Evolutionary conservation across 23 tunicate genomes (phyloP).

Genomic region (Ciona savignyi): DNA sequence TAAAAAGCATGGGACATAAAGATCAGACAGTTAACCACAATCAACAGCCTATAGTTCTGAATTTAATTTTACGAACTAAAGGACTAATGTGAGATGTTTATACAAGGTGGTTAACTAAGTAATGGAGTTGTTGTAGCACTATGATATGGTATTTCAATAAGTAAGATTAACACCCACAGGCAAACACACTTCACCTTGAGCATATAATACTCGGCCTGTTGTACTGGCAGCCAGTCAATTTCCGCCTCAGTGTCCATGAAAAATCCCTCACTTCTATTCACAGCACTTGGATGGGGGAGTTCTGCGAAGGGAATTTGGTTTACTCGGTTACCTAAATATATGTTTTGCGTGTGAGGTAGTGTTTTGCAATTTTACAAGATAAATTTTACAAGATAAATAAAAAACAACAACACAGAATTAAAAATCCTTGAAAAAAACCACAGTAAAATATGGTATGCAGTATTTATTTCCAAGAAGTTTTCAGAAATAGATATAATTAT

Average conservation of each 20-base stretch:
- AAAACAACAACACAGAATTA: background rate
- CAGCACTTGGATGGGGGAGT: constrained; percentile 42
- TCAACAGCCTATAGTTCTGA: background rate
- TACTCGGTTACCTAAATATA: too few relatives aligned
- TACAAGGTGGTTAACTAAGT: too few relatives aligned
- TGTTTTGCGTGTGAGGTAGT: background rate
- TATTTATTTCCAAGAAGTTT: background rate
- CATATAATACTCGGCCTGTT: constrained; percentile 47
- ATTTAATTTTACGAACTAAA: background rate
- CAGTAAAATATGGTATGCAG: background rate
- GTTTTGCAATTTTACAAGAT: background rate
- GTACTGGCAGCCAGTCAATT: constrained; percentile 54
- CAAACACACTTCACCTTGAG: constrained; percentile 39
- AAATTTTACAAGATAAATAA: background rate
- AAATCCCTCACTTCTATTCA: constrained; percentile 27
- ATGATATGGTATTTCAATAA: too few relatives aligned
- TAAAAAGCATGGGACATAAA: too few relatives aligned
- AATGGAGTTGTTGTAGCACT: too few relatives aligned
- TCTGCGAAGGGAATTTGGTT: too few relatives aligned
- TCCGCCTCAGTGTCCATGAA: constrained; percentile 97
- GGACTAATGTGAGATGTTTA: too few relatives aligned
- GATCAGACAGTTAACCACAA: background rate
- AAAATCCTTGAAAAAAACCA: background rate
- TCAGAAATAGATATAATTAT: background rate
- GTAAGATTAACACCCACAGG: too few relatives aligned